Evolutionary conservation across 1,140 invertebrate species (phyloP).

Genomic region (Neomicropteryx cornuta): DNA sequence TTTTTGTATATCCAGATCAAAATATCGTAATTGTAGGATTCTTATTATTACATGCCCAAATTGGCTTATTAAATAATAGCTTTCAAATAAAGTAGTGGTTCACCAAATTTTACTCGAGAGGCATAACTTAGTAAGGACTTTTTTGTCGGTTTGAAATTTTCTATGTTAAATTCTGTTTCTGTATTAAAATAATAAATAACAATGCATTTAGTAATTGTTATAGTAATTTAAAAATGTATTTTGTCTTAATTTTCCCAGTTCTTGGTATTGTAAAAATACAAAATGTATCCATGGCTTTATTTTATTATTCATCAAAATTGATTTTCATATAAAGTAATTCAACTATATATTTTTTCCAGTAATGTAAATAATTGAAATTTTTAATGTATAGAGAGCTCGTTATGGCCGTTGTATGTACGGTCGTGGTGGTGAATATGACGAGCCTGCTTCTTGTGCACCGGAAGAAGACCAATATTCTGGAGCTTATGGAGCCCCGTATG

Average conservation of each 20-base stretch:
- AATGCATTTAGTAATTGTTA: no score
- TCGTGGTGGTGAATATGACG: conserved; percentile 72
- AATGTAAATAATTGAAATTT: no score
- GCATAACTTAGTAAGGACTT: no score
- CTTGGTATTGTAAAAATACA: background rate
- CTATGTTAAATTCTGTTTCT: no score
- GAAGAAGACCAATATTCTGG: conserved; percentile 82
- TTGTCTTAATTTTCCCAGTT: conserved; percentile 1
- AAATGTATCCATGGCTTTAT: background rate
- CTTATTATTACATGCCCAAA: no score
- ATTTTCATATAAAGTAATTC: conserved; percentile 1
- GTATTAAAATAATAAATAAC: no score
- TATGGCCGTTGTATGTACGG: conserved; percentile 47
- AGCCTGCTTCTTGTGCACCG: conserved; percentile 82
- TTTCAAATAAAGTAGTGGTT: no score
- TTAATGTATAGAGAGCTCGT: conserved; percentile 27
- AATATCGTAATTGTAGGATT: background rate
- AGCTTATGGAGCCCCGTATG: conserved; percentile 75
- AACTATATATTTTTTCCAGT: conserved; percentile 2
- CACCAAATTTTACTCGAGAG: no score
- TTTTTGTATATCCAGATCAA: background rate
- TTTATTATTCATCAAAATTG: background rate
- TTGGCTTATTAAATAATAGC: no score
- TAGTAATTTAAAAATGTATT: no score
- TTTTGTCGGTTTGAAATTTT: no score